Conservation (phyloP, 2,113 vertebrate genomes). For the cat (Felis catus) region F.catus_Fca126_mat1.0 CM031419.1:47962501-47963000, state of each 20-base stretch:
- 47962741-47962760: not conserved
- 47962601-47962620: not conserved
- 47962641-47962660: too few relatives aligned
- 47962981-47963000: not conserved
- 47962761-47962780: not conserved
- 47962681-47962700: not conserved
- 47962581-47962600: not conserved
- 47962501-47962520: too few relatives aligned
- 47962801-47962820: not conserved
- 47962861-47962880: not conserved
- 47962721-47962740: not conserved
- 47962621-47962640: not conserved
- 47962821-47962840: not conserved
- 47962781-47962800: not conserved
- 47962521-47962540: not conserved
- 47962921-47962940: not conserved
- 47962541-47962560: not conserved
- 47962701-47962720: not conserved
- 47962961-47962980: not conserved
- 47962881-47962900: not conserved
- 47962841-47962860: not conserved
- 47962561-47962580: not conserved
- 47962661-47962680: not conserved
- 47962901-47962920: not conserved
- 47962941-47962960: not conserved